A percentile compares a stretch with the other conserved stretches of the same genome.
These are phyloP conservation scores for Hanleya hanleyi DNA, from an alignment of 2,888 invertebrate species.

Conservation along the genomic window DNA sequence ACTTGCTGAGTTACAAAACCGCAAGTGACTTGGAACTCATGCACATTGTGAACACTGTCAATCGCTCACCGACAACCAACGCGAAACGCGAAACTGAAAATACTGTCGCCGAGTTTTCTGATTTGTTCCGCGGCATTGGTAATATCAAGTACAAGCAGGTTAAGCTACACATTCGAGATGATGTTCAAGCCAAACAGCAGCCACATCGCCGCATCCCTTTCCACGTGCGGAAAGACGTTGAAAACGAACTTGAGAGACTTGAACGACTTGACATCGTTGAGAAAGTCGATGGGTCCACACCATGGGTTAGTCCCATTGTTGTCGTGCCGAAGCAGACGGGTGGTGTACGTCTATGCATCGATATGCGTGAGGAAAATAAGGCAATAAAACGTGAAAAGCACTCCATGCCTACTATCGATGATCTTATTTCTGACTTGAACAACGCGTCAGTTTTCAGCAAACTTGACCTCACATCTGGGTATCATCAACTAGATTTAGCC, in stretches of 20 bases:
- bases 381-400: slow-evolving; percentile 44
- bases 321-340: slow-evolving; percentile 38
- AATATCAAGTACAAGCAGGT: slow-evolving; percentile 28
- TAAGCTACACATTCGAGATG: slow-evolving; percentile 29
- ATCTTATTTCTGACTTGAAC: slow-evolving; percentile 45
- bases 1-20: neutral
- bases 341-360: slow-evolving; percentile 44
- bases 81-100: neutral
- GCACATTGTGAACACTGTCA: slow-evolving; percentile 13
- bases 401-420: slow-evolving; percentile 42
- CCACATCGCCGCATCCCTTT: slow-evolving; percentile 31
- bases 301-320: slow-evolving; percentile 40
- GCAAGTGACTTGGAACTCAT: slow-evolving; percentile 14
- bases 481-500: slow-evolving; percentile 45
- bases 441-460: slow-evolving; percentile 44
- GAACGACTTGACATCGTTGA: slow-evolving; percentile 30
- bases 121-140: slow-evolving; percentile 24
- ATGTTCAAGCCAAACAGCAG: slow-evolving; percentile 28
- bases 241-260: slow-evolving; percentile 31
- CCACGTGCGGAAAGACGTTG: slow-evolving; percentile 32
- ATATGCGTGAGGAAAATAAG: slow-evolving; percentile 48
- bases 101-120: neutral
- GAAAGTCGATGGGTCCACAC: slow-evolving; percentile 43
- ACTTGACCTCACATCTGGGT: slow-evolving; percentile 44
- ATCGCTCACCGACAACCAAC: no score